Conservation (phyloP, 2,797 vertebrate species). For the Loris lydekkerianus region DNA sequence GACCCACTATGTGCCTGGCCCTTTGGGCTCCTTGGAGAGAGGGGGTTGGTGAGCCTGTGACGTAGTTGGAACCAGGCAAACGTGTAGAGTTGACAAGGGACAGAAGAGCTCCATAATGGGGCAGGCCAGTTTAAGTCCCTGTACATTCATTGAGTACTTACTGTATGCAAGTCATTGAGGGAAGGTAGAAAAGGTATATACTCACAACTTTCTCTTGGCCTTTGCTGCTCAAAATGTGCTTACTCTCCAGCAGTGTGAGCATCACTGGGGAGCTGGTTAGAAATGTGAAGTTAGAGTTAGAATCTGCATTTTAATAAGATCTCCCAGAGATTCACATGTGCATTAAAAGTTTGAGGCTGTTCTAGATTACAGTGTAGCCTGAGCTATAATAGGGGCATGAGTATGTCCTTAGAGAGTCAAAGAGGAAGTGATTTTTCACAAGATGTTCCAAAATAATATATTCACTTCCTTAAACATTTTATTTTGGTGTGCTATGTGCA, state of each 20-base stretch:
- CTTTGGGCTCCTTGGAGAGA: background rate
- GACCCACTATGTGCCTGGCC: background rate
- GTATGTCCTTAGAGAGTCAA: background rate
- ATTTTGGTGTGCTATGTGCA: background rate
- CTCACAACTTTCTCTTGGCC: background rate
- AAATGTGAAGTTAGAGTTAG: background rate
- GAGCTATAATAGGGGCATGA: background rate
- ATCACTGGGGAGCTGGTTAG: background rate
- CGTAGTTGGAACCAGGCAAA: background rate
- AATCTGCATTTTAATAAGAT: background rate
- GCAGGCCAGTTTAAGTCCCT: background rate
- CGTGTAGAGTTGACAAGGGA: background rate
- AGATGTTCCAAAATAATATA: background rate
- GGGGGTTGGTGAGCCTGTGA: background rate
- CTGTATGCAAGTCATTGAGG: background rate
- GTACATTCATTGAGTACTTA: background rate
- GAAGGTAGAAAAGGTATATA: background rate
- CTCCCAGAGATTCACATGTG: background rate
- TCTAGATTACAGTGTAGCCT: background rate
- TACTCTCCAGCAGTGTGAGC: background rate
- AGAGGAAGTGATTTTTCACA: slow-evolving; percentile 21
- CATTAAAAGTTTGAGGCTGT: background rate
- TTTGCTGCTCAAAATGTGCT: background rate
- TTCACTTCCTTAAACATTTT: background rate
- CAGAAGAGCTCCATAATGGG: background rate